Base-by-base conservation (phyloP, 2,888 invertebrate genomes). In the Polyploca ridens region DNA sequence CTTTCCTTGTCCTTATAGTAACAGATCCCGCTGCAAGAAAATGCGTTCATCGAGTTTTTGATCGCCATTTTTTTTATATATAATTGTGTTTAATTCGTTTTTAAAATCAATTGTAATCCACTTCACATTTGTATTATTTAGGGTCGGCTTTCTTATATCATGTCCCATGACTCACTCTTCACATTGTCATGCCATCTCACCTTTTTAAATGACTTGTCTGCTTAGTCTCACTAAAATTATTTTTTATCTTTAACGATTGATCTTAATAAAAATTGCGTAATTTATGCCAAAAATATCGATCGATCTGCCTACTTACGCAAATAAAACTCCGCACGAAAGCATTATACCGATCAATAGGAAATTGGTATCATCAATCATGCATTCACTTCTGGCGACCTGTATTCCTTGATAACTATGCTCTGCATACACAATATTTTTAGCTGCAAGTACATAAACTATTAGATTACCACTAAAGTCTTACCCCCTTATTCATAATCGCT, bases 291-390 rank as follows among this genome's bases (percentile, higher is more conserved):
- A 67, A 67, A 69, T 63, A 68, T 69, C 71, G 71, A 66, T 70
- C 68, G 66, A 64, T 70, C 72, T 70, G 69, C 73, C 71, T 72
- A 78, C 73, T 78, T 81, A 77, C 81, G 74, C 74, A 83, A 84
- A 85, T 80, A 81, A 72, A 78, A 74, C 63, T 60, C 59, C 70
- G 68, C 69, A 67, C 67, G 72, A 73, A 79, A 74, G 72, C 75
- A 78, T 81, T 74, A 75, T 66, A 68, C 65, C 73, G 77, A 79
- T 84, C 85, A 84, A 84, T 85, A 86, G 88, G 89, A 89, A 87
- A 89, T 90, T 89, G 79, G 77, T 76, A 77, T 83, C 87, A 89
- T 89, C 85, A 87, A 89, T 90, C 89, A 86, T 83, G 78, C 78
- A 81, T 82, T 84, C 72, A 74, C 79, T 83, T 82, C 83, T 82